These are phyloP conservation scores for Desmodus rotundus DNA, from an alignment of 2,113 vertebrate species.

Conservation along the genomic window DNA sequence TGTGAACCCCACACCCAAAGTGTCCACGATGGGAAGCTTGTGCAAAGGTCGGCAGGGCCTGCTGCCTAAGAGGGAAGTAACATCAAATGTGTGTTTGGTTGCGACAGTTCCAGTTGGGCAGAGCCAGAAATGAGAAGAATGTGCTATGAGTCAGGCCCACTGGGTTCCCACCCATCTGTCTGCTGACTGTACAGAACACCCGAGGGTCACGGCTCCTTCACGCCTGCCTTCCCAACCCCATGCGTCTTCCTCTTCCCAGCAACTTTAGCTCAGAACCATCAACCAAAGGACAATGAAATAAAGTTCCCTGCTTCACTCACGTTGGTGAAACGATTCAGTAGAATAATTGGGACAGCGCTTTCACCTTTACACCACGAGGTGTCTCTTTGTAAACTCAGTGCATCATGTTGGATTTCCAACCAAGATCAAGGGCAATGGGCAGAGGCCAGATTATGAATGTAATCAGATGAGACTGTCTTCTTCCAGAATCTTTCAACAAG, in stretches of 20 bases:
- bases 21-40: fast-evolving
- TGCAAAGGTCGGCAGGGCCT: not conserved
- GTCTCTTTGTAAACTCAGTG: not conserved
- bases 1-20: not conserved
- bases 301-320: not conserved
- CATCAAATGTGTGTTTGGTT: not conserved
- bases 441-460: not conserved
- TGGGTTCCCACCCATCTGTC: not conserved
- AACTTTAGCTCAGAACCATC: not conserved
- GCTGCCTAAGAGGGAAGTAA: not conserved
- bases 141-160: no score
- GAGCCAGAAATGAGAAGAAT: not conserved
- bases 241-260: not conserved
- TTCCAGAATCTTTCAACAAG: not conserved
- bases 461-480: not conserved
- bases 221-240: not conserved
- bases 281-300: not conserved
- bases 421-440: not conserved
- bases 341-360: not conserved
- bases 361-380: not conserved
- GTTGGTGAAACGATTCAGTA: not conserved
- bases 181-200: not conserved
- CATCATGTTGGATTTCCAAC: not conserved
- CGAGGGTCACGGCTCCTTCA: not conserved
- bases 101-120: not conserved